phyloP scores from a whole-genome alignment of 2,888 invertebrate species.

The Eutolmus rufibarbis region DNA sequence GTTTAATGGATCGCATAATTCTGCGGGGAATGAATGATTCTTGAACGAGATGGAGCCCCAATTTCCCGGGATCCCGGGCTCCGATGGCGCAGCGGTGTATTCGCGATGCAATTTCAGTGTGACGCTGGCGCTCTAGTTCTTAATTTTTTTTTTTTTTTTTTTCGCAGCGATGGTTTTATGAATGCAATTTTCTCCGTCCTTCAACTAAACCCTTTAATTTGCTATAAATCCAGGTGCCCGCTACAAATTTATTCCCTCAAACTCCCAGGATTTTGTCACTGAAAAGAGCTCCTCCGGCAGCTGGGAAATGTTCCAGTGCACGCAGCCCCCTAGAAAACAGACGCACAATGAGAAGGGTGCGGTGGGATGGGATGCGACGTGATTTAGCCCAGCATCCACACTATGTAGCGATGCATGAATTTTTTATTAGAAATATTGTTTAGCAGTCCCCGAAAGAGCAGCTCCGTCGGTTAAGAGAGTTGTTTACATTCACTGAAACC shows the following conservation, averaged over 20 bases:
- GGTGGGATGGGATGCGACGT: neutral
- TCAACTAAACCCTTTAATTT: neutral
- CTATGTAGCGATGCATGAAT: neutral
- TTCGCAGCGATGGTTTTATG: constrained; percentile 6
- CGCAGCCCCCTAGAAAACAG: neutral
- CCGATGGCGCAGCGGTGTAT: neutral
- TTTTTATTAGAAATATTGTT: constrained; percentile 24
- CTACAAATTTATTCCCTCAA: neutral
- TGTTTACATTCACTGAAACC: constrained; percentile 39
- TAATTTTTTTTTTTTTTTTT: constrained; percentile 11
- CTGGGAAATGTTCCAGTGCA: neutral
- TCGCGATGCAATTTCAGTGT: neutral
- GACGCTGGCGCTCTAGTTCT: neutral
- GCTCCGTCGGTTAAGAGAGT: neutral
- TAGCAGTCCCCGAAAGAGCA: neutral
- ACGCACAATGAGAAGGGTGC: neutral
- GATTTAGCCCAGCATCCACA: neutral
- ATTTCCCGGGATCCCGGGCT: neutral
- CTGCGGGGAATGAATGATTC: constrained; percentile 33
- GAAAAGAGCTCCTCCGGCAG: neutral
- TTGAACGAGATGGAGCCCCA: neutral
- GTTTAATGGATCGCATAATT: constrained; percentile 44
- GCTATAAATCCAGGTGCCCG: neutral
- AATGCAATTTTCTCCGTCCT: constrained; percentile 2
- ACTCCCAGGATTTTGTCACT: neutral